Evolutionary conservation across 2,113 vertebrate species (phyloP).

Genomic region (mouse (Mus musculus)): GRCm39 chr8:100673501-100674000

Average conservation of each 20-base stretch:
- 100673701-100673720: not conserved
- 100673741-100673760: not conserved
- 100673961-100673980: too few relatives aligned
- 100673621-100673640: conserved; percentile 11
- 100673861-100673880: not conserved
- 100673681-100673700: conserved; percentile 34
- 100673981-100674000: not conserved
- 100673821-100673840: not conserved
- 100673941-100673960: not conserved
- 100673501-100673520: conserved; percentile 55
- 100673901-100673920: not conserved
- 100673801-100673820: not conserved
- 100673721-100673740: not conserved
- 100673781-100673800: not conserved
- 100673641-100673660: conserved; percentile 14
- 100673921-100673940: not conserved
- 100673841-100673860: not conserved
- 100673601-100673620: conserved; percentile 40
- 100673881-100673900: not conserved
- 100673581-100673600: not conserved
- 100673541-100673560: not conserved
- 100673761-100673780: not conserved
- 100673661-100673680: conserved; percentile 3
- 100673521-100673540: not conserved
- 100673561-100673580: conserved; percentile 10